phyloP scores from a whole-genome alignment of 2,888 invertebrate genomes.

The Cordilura impudica region DNA sequence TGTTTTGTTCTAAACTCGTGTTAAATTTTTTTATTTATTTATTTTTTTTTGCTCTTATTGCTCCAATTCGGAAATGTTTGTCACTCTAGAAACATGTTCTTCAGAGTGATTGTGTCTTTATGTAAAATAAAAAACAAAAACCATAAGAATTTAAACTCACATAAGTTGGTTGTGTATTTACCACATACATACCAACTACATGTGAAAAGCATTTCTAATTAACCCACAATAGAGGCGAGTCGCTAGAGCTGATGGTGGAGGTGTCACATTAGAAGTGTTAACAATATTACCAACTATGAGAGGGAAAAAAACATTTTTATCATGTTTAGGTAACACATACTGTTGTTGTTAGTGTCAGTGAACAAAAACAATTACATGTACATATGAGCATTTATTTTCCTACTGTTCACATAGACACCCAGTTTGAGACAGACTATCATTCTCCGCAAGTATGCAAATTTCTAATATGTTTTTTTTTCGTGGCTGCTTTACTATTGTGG shows the following conservation, averaged over 20 bases:
- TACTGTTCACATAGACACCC: background rate
- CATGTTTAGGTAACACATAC: too few species aligned
- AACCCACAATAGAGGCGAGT: background rate
- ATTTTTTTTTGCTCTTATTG: background rate
- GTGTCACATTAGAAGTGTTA: background rate
- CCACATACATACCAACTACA: background rate
- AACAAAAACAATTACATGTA: background rate
- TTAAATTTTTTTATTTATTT: background rate
- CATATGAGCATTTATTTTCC: background rate
- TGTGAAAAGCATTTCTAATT: conserved; percentile 43
- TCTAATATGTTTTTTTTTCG: background rate
- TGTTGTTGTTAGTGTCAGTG: too few species aligned
- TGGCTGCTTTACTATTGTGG: background rate
- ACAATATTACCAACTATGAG: background rate
- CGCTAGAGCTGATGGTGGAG: background rate
- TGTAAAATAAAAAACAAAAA: background rate
- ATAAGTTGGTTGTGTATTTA: background rate
- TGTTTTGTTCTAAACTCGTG: background rate
- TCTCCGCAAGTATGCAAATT: background rate
- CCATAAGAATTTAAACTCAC: background rate
- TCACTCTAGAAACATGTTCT: conserved; percentile 6
- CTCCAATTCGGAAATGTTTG: conserved; percentile 4
- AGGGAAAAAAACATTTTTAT: background rate
- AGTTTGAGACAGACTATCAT: background rate
- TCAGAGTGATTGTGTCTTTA: conserved; percentile 6